Base-by-base conservation (phyloP, 2,797 vertebrate genomes). In the Ataeniobius toweri region DNA sequence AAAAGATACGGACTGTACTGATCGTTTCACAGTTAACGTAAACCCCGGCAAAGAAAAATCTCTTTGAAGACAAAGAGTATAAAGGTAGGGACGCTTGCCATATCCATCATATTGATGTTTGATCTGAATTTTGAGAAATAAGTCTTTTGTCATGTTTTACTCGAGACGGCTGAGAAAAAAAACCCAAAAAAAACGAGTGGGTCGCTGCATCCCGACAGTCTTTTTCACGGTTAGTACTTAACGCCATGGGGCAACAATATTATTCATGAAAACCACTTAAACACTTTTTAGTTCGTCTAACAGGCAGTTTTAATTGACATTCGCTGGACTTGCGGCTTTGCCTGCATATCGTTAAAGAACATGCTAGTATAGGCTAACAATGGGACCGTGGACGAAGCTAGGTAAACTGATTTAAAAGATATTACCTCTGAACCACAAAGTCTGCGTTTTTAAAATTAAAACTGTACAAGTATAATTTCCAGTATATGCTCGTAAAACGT, bases 21-120 rank as follows among this genome's bases (percentile, higher is more conserved):
- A 63, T 46, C 71, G 74, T 22, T 71, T 56, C 56, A 77, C 77
- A 80, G 79, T 81, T 79, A 72, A 82, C 85, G 74, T 73, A 18
- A 74, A 83, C 76, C 74, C 56, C 26, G 68, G 82, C 71, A 56
- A 70, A 78, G 65, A 39, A 79, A 51, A 83, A 91, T 87, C 90
- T 94, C 91, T 94, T 90, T 91, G 93, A 93, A 94, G 92, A 94
- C 91, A 93, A 92, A 94, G 92, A 93, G 92, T 92, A 87, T 93
- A 93, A 95, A 94, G 95, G 94, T 95, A 92, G 83, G 5, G 26
- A 44, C 73, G 26, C 6, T 41, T 56, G 59, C 13, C 70, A 41
- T 8, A 41, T 1, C 4, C 16, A n/a, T 36, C 18, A 58, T 58
- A 76, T 0, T 6, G 1, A 2, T 12, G 39, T 80, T 88, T 73